Percentiles rank a stretch among this genome's conserved stretches.
Conservation (phyloP, 2,888 invertebrate genomes). For the Hedychridium roseum region DNA sequence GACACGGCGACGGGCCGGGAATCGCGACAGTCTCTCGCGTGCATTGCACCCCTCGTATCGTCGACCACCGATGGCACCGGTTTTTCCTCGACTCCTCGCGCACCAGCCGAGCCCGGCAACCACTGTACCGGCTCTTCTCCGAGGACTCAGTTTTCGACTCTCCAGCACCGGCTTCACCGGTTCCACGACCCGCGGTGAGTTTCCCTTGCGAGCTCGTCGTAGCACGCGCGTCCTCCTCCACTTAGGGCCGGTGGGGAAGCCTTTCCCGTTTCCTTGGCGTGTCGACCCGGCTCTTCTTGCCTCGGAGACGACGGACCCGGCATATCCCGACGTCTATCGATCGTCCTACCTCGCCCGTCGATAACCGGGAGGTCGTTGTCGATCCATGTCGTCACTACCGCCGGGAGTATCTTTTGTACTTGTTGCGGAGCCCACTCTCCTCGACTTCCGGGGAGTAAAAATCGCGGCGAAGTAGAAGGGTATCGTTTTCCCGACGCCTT, state of each 20-base stretch:
- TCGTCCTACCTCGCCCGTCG: slow-evolving; percentile 36
- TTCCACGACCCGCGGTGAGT: not conserved
- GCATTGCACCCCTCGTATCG: too few relatives aligned
- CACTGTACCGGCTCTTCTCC: slow-evolving; percentile 7
- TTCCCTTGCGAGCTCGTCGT: not conserved
- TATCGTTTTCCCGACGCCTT: too few relatives aligned
- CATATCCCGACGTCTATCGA: slow-evolving; percentile 39
- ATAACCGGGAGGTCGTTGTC: slow-evolving; percentile 45
- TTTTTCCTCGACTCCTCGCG: slow-evolving; percentile 26
- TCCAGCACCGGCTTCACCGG: slow-evolving; percentile 23
- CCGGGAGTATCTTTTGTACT: slow-evolving; percentile 44
- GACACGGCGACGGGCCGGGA: too few relatives aligned
- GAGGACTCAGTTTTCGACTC: slow-evolving; percentile 10
- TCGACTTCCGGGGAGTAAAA: too few relatives aligned
- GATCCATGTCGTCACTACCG: slow-evolving; percentile 47
- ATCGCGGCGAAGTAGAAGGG: too few relatives aligned
- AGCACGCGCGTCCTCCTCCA: too few relatives aligned
- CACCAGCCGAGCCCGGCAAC: slow-evolving; percentile 25
- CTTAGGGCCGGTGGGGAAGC: too few relatives aligned
- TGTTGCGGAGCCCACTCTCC: slow-evolving; percentile 47
- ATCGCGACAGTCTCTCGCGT: too few relatives aligned
- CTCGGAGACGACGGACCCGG: too few relatives aligned
- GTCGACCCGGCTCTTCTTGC: too few relatives aligned
- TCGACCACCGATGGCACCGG: slow-evolving; percentile 33
- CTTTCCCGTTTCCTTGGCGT: too few relatives aligned